These are phyloP conservation scores for Adela reaumurella DNA, from an alignment of 2,888 invertebrate genomes.

Conservation along the genomic window DNA sequence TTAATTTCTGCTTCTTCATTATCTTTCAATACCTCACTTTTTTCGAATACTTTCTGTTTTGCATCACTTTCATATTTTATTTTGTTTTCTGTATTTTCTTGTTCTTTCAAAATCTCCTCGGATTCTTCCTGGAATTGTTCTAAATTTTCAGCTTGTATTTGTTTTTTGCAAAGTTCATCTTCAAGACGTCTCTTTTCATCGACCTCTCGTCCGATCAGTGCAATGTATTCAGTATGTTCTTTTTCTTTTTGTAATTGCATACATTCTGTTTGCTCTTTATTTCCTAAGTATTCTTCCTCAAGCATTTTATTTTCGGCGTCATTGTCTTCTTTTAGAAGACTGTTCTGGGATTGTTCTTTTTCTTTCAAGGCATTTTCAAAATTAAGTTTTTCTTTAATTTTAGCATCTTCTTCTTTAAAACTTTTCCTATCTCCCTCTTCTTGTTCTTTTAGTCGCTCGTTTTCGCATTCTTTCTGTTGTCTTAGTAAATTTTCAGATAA, in stretches of 20 bases:
- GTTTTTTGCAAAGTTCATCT: not conserved
- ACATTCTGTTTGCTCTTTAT: constrained; percentile 5
- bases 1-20: constrained; percentile 12
- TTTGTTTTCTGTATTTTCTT: constrained; percentile 9
- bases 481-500: no score
- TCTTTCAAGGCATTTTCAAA: no score
- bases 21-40: constrained; percentile 4
- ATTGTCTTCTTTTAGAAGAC: constrained; percentile 1
- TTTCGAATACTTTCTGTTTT: constrained; percentile 5
- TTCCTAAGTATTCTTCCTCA: no score
- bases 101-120: no score
- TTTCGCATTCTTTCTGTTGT: constrained; percentile 2
- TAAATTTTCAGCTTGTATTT: no score
- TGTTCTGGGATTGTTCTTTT: no score
- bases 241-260: constrained; percentile 6
- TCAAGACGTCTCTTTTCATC: no score
- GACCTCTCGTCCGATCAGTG: no score
- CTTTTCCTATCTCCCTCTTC: constrained; percentile 7
- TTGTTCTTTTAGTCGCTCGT: constrained; percentile 6
- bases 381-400: no score
- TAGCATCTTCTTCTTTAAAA: not conserved
- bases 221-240: no score
- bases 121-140: no score
- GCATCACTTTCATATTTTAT: constrained; percentile 3
- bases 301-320: not conserved